These are phyloP conservation scores for Romanogobio albipinnatus DNA, from an alignment of 2,113 vertebrate species.

Conservation along the genomic window DNA sequence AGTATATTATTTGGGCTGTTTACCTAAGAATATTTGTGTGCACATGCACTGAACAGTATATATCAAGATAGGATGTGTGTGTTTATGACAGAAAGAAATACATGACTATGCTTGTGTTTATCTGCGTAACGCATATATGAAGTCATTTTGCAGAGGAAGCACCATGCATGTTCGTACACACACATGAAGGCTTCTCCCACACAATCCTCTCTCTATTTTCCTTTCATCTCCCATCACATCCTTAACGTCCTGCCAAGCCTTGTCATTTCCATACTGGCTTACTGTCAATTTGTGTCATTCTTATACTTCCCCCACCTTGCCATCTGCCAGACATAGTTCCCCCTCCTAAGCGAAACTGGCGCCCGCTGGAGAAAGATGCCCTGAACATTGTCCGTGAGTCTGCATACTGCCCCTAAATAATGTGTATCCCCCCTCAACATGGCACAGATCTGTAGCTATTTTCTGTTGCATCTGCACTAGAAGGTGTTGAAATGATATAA, in stretches of 20 bases:
- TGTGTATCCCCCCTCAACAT: not conserved
- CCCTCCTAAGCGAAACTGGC: slow-evolving; percentile 12
- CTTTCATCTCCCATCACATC: slow-evolving; percentile 5
- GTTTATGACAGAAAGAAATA: not conserved
- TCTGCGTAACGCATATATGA: not conserved
- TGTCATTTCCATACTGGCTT: slow-evolving; percentile 30
- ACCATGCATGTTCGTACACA: slow-evolving; percentile 24
- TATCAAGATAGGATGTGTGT: not conserved
- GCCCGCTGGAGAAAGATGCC: not conserved
- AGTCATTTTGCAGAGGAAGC: not conserved
- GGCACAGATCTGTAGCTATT: not conserved
- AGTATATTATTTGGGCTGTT: no score
- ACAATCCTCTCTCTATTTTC: not conserved
- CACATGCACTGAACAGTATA: not conserved
- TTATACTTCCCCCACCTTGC: slow-evolving; percentile 19
- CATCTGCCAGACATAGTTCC: slow-evolving; percentile 39
- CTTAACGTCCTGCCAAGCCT: slow-evolving; percentile 29
- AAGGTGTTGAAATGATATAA: not conserved
- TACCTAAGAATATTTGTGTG: not conserved
- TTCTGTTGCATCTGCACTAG: not conserved
- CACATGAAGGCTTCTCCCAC: slow-evolving; percentile 25
- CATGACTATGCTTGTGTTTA: not conserved
- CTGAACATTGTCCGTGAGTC: not conserved
- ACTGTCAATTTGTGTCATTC: slow-evolving; percentile 14
- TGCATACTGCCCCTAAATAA: not conserved